These are phyloP conservation scores for Denticeps clupeoides DNA, from an alignment of 2,797 vertebrate genomes.

Conservation along the genomic window DNA sequence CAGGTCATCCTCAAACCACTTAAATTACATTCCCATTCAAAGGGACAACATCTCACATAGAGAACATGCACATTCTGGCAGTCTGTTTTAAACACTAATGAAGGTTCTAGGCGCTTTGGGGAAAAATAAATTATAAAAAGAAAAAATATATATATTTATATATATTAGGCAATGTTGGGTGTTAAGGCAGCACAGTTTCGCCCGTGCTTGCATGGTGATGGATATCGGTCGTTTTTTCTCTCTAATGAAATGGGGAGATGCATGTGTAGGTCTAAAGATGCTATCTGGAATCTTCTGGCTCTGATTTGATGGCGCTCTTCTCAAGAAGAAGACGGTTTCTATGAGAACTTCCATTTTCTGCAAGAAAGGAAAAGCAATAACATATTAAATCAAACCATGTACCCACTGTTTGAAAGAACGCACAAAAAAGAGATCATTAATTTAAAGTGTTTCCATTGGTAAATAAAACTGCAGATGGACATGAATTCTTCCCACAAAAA, in stretches of 20 bases:
- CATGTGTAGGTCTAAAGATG: conserved; percentile 36
- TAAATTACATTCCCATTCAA: conserved; percentile 43
- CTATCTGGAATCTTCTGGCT: conserved; percentile 95
- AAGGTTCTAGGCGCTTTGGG: conserved; percentile 55
- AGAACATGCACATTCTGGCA: not conserved
- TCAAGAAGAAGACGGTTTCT: conserved; percentile 68
- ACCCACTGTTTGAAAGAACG: too few species aligned
- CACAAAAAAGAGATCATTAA: too few species aligned
- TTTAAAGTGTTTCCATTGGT: too few species aligned
- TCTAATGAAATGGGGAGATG: conserved; percentile 9
- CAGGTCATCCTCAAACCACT: conserved; percentile 60
- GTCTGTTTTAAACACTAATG: conserved; percentile 23
- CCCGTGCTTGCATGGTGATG: conserved; percentile 65
- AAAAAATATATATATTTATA: conserved; percentile 52
- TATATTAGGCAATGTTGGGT: conserved; percentile 90
- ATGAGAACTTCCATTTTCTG: conserved; percentile 84
- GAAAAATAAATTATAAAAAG: conserved; percentile 40
- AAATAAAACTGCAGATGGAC: too few species aligned
- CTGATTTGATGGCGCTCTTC: conserved; percentile 88
- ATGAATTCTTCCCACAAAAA: too few species aligned
- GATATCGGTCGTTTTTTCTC: conserved; percentile 46
- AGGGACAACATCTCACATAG: not conserved
- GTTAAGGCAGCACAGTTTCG: conserved; percentile 79
- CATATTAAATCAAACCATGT: not conserved
- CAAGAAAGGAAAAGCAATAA: conserved; percentile 9